Percentiles rank a stretch among this genome's conserved stretches.
Evolutionary conservation across 2,888 invertebrate species (phyloP).

Genomic region (Protodeltote pygarga): DNA sequence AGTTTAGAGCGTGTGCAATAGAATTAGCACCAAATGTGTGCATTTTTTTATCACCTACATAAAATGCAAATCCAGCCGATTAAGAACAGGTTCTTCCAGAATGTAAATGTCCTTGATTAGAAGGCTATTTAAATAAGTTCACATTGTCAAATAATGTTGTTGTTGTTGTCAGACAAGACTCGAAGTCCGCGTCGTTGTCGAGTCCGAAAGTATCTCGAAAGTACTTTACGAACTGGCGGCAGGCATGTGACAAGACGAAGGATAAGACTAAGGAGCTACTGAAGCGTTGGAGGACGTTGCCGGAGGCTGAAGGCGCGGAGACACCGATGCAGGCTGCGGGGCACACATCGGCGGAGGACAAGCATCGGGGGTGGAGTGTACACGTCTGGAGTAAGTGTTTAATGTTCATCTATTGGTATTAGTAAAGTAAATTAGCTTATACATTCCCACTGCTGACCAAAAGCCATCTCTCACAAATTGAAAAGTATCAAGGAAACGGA

Average conservation of each 20-base stretch:
- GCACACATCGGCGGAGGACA: slow-evolving; percentile 74
- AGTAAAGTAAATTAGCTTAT: background rate
- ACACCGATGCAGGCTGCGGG: slow-evolving; percentile 73
- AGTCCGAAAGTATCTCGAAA: slow-evolving; percentile 89
- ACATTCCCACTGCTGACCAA: too few species aligned
- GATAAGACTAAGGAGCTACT: slow-evolving; percentile 91
- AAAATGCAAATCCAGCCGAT: background rate
- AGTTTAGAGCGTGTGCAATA: too few species aligned
- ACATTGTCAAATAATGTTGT: slow-evolving; percentile 18
- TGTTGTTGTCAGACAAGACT: slow-evolving; percentile 77
- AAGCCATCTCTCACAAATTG: too few species aligned
- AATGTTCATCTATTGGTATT: background rate
- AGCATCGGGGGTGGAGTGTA: slow-evolving; percentile 90
- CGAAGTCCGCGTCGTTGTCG: slow-evolving; percentile 66
- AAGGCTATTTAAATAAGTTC: background rate
- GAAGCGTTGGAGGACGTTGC: slow-evolving; percentile 90
- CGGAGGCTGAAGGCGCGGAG: slow-evolving; percentile 83
- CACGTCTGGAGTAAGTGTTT: slow-evolving; percentile 91
- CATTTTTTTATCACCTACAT: background rate
- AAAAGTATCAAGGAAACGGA: too few species aligned
- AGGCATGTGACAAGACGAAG: slow-evolving; percentile 92
- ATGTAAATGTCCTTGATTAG: background rate
- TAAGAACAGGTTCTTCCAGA: slow-evolving; percentile 1
- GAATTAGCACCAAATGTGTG: too few species aligned
- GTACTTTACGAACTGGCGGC: slow-evolving; percentile 91